Percentiles rank a stretch among this genome's conserved stretches.
These are phyloP conservation scores for Subanguina moxae DNA, from an alignment of 1,140 invertebrate species.

Conservation along the genomic window DNA sequence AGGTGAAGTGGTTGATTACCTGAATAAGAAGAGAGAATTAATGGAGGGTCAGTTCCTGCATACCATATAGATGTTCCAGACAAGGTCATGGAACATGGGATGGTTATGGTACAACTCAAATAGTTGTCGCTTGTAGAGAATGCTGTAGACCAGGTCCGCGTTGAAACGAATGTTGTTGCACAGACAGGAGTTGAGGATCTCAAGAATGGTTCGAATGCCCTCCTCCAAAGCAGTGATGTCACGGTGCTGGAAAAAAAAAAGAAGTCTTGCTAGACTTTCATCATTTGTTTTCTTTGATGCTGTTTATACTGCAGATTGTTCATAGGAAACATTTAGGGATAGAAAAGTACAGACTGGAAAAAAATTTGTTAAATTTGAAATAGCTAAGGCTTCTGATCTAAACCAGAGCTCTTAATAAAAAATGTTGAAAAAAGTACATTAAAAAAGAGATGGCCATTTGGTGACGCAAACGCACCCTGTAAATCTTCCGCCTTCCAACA, in stretches of 20 bases:
- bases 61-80: constrained; percentile 92
- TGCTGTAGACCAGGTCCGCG: constrained; percentile 87
- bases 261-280: no score
- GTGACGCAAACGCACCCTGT: no score
- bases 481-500: no score
- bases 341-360: no score
- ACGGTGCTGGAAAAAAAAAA: constrained; percentile 65
- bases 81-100: constrained; percentile 85
- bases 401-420: no score
- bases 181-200: constrained; percentile 37
- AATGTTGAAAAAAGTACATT: no score
- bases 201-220: constrained; percentile 71
- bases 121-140: constrained; percentile 85
- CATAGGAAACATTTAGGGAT: no score
- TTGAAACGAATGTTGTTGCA: constrained; percentile 73
- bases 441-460: no score
- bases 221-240: constrained; percentile 92
- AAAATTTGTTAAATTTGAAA: no score
- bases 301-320: no score
- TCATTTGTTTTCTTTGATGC: no score
- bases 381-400: no score
- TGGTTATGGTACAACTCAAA: constrained; percentile 82
- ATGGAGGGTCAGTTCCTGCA: constrained; percentile 26
- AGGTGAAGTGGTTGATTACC: constrained; percentile 82
- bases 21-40: constrained; percentile 58